phyloP scores from a whole-genome alignment of 2,797 vertebrate species.

The Xyrichtys novacula region DNA sequence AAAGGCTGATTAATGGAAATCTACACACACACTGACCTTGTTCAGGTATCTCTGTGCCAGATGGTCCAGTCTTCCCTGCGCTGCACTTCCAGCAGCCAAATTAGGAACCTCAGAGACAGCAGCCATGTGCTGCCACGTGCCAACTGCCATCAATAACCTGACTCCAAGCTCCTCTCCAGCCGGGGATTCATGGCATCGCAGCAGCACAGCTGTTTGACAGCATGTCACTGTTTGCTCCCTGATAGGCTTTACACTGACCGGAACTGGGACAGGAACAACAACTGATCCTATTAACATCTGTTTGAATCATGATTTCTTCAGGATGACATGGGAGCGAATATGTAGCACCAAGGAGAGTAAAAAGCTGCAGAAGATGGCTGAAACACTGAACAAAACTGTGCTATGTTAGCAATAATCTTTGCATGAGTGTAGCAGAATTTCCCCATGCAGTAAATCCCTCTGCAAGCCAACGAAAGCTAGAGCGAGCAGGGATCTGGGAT shows the following conservation, averaged over 20 bases:
- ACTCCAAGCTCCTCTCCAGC: constrained; percentile 35
- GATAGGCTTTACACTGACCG: constrained; percentile 34
- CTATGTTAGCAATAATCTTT: constrained; percentile 50
- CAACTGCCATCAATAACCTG: constrained; percentile 69
- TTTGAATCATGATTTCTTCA: background rate
- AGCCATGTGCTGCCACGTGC: constrained; percentile 31
- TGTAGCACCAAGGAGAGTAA: constrained; percentile 8
- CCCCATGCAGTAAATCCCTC: constrained; percentile 23
- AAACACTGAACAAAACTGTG: constrained; percentile 10
- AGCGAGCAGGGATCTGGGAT: constrained; percentile 6
- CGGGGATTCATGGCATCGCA: constrained; percentile 37
- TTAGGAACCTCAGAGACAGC: constrained; percentile 51
- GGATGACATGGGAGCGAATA: background rate
- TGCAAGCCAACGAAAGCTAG: constrained; percentile 34
- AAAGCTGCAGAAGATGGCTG: constrained; percentile 44
- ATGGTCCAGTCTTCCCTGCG: constrained; percentile 74
- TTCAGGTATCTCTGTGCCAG: constrained; percentile 73
- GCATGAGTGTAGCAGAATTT: constrained; percentile 40
- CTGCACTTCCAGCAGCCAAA: constrained; percentile 62
- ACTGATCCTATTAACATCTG: background rate
- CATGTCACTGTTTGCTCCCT: constrained; percentile 55
- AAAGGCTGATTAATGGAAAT: constrained; percentile 78
- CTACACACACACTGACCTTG: constrained; percentile 74
- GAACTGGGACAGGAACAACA: constrained; percentile 27
- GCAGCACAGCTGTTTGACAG: constrained; percentile 58